Percentiles rank a stretch among this genome's conserved stretches.
Conservation (phyloP, 2,888 invertebrate genomes). For the Netelia melanura region DNA sequence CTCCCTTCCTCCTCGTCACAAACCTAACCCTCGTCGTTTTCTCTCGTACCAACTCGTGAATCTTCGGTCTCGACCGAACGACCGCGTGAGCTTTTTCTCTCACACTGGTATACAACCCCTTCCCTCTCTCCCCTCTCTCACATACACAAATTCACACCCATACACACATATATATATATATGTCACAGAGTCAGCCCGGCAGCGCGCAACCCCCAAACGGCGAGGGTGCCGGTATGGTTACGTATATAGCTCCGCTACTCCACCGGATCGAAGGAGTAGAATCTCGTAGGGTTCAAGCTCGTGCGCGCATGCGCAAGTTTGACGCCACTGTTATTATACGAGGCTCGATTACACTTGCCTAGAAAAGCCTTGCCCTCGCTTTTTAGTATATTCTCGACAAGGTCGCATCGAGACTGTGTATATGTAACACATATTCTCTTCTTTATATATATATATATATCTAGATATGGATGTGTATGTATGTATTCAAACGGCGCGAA, state of each 20-base stretch:
- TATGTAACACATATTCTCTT: background rate
- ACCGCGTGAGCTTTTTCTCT: background rate
- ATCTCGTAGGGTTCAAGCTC: slow-evolving; percentile 68
- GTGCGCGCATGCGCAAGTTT: slow-evolving; percentile 74
- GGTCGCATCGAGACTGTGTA: slow-evolving; percentile 54
- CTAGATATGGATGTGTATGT: slow-evolving; percentile 16
- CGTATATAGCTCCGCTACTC: slow-evolving; percentile 61
- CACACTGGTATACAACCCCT: slow-evolving; percentile 14
- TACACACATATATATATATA: background rate
- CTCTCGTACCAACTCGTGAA: slow-evolving; percentile 14
- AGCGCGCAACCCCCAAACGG: slow-evolving; percentile 64
- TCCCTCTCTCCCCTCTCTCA: slow-evolving; percentile 9
- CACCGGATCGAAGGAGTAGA: slow-evolving; percentile 77
- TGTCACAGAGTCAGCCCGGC: slow-evolving; percentile 26
- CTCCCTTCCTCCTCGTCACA: background rate
- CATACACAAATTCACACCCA: background rate
- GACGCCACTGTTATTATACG: slow-evolving; percentile 40
- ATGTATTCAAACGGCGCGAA: slow-evolving; percentile 65
- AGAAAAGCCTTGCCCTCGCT: slow-evolving; percentile 35
- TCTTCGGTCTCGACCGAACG: background rate
- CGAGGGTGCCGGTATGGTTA: slow-evolving; percentile 59
- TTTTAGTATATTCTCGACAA: slow-evolving; percentile 62
- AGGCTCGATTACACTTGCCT: slow-evolving; percentile 75
- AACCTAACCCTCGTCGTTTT: slow-evolving; percentile 30
- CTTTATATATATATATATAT: background rate